Base-by-base conservation (phyloP, 2,797 vertebrate species). In the Antrozous pallidus region DNA sequence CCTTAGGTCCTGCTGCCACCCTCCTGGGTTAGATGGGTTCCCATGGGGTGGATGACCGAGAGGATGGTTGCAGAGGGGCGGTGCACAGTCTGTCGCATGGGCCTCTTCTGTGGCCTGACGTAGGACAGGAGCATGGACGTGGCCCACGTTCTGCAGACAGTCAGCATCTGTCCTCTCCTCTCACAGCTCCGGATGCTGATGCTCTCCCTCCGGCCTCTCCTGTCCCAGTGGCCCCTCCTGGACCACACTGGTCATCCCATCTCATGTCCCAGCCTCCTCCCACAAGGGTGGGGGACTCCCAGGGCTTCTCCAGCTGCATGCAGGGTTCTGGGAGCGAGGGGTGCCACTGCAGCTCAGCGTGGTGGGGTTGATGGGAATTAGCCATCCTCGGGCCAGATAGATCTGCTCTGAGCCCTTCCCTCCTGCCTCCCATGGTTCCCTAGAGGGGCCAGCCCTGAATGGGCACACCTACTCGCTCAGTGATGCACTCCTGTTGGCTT, bases 41-140 rank as follows among this genome's bases (percentile, higher is more conserved):
- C 10, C 1, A 0, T 3, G 0, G 36, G 20, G 17, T 0, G 4
- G 75, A 2, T 0, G n/a, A 5, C 11, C 6, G 45, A 33, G 42
- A 45, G 45, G 82, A 36, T 33, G 33, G 78, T 3, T 3, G 1
- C 0, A 18, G 36, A 56, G 10, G 61, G 18, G 22, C 2, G 5
- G 18, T 0, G 2, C 4, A 5, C 5, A 9, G 20, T 28, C 42
- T 24, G 31, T 26, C 26, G 11, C 16, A 2, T 0, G 8, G 45
- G 8, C 20, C 51, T 13, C 73, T 67, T 54, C 33, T 31, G 74
- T 26, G 78, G 42, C n/a, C 73, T 36, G 5, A 36, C 22, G 26
- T 40, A 18, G 6, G 54, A 79, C 36, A 42, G 1, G 18, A 75
- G 13, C 22, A 26, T 0, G 10, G 14, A 1, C 3, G 2, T 12